These are phyloP conservation scores for Charaxes varanes DNA, from an alignment of 1,140 invertebrate genomes.

Conservation along the genomic window DNA sequence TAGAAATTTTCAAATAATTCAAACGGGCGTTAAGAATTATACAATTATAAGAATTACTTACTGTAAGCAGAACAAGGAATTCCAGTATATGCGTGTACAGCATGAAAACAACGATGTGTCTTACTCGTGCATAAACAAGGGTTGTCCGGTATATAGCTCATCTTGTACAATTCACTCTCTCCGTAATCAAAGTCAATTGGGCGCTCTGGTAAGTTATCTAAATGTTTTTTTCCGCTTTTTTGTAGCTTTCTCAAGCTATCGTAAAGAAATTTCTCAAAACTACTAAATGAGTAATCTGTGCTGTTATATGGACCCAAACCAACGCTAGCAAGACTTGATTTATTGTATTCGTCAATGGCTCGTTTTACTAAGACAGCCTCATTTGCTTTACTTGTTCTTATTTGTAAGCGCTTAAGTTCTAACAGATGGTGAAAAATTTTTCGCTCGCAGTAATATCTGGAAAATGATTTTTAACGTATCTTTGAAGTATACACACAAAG, in stretches of 20 bases:
- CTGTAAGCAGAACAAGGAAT: conserved; percentile 89
- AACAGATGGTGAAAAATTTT: conserved; percentile 96
- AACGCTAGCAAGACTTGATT: conserved; percentile 80
- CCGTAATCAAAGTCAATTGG: conserved; percentile 70
- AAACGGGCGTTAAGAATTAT: background rate
- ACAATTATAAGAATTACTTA: conserved; percentile 71
- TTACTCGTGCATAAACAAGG: conserved; percentile 85
- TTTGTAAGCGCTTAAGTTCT: conserved; percentile 94
- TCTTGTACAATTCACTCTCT: conserved; percentile 67
- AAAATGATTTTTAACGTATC: conserved; percentile 29
- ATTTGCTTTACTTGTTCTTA: conserved; percentile 90
- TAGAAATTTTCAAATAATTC: background rate
- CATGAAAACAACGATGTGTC: conserved; percentile 91
- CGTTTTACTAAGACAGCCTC: conserved; percentile 93
- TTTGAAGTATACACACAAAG: no score
- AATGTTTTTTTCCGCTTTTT: conserved; percentile 77
- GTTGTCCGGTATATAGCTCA: conserved; percentile 73
- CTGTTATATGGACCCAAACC: conserved; percentile 83
- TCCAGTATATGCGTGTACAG: conserved; percentile 92
- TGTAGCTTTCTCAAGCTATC: conserved; percentile 88
- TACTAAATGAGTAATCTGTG: conserved; percentile 85
- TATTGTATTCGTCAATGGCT: conserved; percentile 86
- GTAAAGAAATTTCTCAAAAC: conserved; percentile 94
- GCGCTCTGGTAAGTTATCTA: conserved; percentile 77
- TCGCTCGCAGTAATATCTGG: conserved; percentile 90